Evolutionary conservation across 1,140 invertebrate species (phyloP).

Genomic region (Euwallacea similis): DNA sequence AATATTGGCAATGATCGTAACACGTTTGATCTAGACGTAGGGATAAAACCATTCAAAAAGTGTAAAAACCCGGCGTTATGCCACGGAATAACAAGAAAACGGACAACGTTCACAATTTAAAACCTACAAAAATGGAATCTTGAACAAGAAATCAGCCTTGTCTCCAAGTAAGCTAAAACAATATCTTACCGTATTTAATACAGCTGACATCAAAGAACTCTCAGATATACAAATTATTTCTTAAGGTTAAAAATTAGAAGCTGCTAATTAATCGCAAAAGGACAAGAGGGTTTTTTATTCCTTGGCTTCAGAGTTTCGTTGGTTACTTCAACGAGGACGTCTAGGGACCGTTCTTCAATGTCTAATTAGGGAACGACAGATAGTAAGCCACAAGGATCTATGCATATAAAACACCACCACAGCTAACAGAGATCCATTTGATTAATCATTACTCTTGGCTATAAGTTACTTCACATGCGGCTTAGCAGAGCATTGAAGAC

Average conservation of each 20-base stretch:
- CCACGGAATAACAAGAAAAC: constrained; percentile 3
- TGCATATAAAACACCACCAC: too few relatives aligned
- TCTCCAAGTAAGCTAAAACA: constrained; percentile 40
- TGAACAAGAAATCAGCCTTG: constrained; percentile 46
- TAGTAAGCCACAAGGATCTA: too few relatives aligned
- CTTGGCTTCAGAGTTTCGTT: too few relatives aligned
- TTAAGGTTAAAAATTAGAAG: constrained; percentile 32
- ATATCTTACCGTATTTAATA: constrained; percentile 38
- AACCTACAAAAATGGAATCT: constrained; percentile 28
- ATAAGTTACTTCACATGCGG: too few relatives aligned
- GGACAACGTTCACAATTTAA: constrained; percentile 22
- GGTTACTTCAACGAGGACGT: too few relatives aligned
- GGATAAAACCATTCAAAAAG: background rate
- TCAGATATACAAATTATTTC: background rate
- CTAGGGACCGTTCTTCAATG: too few relatives aligned
- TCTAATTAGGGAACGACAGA: too few relatives aligned
- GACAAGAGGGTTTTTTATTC: background rate
- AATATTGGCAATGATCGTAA: constrained; percentile 16
- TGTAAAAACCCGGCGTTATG: background rate
- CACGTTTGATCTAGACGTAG: background rate
- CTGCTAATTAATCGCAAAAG: constrained; percentile 2
- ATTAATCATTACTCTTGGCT: too few relatives aligned
- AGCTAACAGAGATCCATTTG: too few relatives aligned
- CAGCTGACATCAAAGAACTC: constrained; percentile 30
- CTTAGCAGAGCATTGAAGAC: too few relatives aligned